Base-by-base conservation (phyloP, 2,797 vertebrate species). In the Oreochromis mossambicus region DNA sequence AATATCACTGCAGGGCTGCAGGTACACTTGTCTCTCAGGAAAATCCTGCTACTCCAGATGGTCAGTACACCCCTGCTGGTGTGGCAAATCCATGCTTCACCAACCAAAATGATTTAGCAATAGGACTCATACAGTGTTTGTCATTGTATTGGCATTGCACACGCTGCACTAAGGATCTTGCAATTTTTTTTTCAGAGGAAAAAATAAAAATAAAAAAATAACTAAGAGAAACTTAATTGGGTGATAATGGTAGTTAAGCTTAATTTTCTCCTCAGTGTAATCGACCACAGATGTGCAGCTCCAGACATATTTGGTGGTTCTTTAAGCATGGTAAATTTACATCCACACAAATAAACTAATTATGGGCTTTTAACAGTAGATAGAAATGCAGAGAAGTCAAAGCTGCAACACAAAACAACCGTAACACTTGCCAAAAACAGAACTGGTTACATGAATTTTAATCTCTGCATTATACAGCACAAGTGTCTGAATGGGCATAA, bases 41-140 rank as follows among this genome's bases (percentile, higher is more conserved):
- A 81, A 77, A 86, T 58, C 61, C 78, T 76, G 26, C 36, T 14
- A n/a, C 24, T 79, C 79, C 83, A 80, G 83, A 85, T 78, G 80
- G 86, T 81, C 46, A 46, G 54, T 54, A 15, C n/a, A n/a, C 17
- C 78, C 56, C 41, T 12, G 77, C 80, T 55, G 61, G 6, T 83
- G 24, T 15, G n/a, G 46, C 48, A 78, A 85, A 83, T 58, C 61
- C 56, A 32, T 8, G 50, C 70, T 68, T 80, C 43, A 46, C 76
- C 43, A 68, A 68, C 50, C 32, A 51, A 78, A 82, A 68, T 13
- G 3, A 88, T 68, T 82, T 43, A 46, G 70, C 76, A 50, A 24
- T 66, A 50, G 38, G 5, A 75, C 70, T 32, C 68, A 48, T 50
- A 75, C 70, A 50, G 26, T 73, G 15, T 50, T 50, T 75, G 43